Conservation (phyloP, 2,113 vertebrate species). For the Hippocampus zosterae region DNA sequence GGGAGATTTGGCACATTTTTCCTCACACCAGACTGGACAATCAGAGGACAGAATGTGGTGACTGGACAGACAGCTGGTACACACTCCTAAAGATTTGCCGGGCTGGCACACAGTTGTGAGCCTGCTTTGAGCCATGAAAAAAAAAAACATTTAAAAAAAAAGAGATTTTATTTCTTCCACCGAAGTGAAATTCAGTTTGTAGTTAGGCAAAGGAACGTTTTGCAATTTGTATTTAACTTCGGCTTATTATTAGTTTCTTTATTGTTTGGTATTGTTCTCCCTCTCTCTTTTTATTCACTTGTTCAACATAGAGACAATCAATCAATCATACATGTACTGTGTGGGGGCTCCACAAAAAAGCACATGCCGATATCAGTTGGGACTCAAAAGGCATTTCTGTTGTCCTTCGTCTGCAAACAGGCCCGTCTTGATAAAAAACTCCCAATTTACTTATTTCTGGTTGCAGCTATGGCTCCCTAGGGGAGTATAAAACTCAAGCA, state of each 20-base stretch:
- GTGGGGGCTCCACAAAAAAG: neutral
- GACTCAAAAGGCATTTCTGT: neutral
- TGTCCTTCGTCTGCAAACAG: neutral
- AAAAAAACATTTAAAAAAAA: neutral
- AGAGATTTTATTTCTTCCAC: no score
- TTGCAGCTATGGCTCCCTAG: neutral
- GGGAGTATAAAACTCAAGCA: neutral
- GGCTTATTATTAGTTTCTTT: no score
- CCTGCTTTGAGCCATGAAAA: conserved; percentile 2
- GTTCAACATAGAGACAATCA: no score
- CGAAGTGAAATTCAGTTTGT: neutral
- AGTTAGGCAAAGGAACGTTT: neutral
- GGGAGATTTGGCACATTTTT: neutral
- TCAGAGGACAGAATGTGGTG: conserved; percentile 16
- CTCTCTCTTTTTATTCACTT: no score
- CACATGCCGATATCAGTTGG: neutral
- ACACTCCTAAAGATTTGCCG: neutral
- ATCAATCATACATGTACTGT: neutral
- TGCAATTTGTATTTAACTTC: no score
- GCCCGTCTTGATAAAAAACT: neutral
- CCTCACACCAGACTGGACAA: conserved; percentile 9
- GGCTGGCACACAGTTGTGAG: conserved; percentile 2
- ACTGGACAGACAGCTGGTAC: conserved; percentile 10
- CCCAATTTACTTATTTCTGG: neutral
- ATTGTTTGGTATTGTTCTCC: no score